Conservation (phyloP, 2,888 invertebrate genomes). For the Hyppa rectilinea region DNA sequence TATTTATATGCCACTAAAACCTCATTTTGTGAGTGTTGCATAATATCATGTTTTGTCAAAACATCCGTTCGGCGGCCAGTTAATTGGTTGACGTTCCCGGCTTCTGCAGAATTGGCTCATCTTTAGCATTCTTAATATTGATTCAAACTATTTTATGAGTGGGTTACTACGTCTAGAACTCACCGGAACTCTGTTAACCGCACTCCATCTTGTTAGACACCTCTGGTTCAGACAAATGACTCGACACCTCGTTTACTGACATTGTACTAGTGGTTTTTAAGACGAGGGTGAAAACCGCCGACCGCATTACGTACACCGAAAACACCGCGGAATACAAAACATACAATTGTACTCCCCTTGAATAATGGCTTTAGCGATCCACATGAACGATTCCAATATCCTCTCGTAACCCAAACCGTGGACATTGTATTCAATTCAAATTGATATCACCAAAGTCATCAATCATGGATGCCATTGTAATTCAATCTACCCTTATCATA, state of each 20-base stretch:
- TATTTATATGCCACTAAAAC: constrained; percentile 70
- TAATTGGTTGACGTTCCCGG: neutral
- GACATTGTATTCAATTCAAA: constrained; percentile 67
- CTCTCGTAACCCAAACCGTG: constrained; percentile 39
- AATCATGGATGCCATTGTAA: constrained; percentile 67
- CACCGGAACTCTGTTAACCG: constrained; percentile 10
- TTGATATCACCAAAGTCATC: constrained; percentile 68
- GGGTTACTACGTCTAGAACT: constrained; percentile 1
- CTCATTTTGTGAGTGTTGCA: constrained; percentile 69
- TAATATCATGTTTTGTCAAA: constrained; percentile 42
- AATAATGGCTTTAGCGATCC: constrained; percentile 43
- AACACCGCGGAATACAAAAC: constrained; percentile 20
- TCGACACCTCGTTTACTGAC: constrained; percentile 58
- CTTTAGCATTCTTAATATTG: neutral
- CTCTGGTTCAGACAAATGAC: constrained; percentile 21
- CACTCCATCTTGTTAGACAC: constrained; percentile 35
- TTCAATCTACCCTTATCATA: constrained; percentile 57
- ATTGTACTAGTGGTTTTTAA: constrained; percentile 49
- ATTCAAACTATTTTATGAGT: constrained; percentile 5
- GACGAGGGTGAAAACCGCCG: constrained; percentile 54
- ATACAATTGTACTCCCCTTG: constrained; percentile 23
- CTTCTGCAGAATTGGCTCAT: neutral
- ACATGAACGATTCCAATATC: constrained; percentile 51
- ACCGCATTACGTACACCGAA: constrained; percentile 29
- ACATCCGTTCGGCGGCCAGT: constrained; percentile 21